Evolutionary conservation across 2,113 vertebrate genomes (phyloP).

Genomic region (Callaeas wilsoni): DNA sequence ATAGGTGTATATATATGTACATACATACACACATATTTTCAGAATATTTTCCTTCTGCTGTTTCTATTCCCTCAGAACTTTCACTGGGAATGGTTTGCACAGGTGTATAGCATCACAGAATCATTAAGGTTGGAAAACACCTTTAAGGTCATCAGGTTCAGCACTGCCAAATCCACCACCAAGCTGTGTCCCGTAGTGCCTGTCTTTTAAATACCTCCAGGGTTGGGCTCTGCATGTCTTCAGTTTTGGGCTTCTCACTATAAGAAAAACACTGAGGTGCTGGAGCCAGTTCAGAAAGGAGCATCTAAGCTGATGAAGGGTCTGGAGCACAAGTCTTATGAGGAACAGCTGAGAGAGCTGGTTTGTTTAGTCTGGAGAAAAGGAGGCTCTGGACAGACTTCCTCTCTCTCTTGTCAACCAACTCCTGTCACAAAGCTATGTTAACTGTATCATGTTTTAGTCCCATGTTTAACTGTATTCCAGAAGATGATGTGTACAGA

Average conservation of each 20-base stretch:
- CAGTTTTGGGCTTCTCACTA: background rate
- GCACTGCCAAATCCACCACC: background rate
- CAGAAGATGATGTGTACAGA: background rate
- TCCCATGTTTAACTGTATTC: background rate
- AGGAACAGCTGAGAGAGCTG: background rate
- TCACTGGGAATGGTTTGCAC: background rate
- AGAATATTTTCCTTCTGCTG: background rate
- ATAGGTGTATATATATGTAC: accelerated
- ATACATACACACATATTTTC: accelerated
- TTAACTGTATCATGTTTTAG: background rate
- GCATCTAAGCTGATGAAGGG: background rate
- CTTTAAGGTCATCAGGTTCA: background rate
- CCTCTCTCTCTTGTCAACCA: background rate
- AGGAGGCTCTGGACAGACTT: background rate
- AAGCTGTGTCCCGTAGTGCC: background rate
- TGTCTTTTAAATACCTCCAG: background rate
- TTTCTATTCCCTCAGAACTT: background rate
- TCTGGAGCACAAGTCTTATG: background rate
- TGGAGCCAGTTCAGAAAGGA: background rate
- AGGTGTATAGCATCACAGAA: background rate
- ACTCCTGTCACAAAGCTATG: background rate
- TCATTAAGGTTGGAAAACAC: background rate
- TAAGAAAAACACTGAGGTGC: background rate
- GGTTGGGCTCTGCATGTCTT: background rate
- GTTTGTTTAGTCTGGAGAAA: background rate